Conservation (phyloP, 2,888 invertebrate species). For the Spodoptera exigua region DNA sequence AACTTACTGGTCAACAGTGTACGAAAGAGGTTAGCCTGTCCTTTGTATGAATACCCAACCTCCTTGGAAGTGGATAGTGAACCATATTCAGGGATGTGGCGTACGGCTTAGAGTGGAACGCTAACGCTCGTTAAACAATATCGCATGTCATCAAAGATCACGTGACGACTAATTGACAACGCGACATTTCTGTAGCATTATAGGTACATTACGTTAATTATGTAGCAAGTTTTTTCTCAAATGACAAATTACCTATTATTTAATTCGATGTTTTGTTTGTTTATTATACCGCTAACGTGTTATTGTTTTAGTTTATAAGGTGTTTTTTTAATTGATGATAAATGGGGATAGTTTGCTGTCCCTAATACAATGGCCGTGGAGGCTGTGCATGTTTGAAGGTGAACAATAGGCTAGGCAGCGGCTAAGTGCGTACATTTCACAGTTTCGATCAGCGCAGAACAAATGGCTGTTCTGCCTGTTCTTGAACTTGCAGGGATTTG, state of each 20-base stretch:
- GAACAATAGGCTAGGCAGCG: slow-evolving; percentile 41
- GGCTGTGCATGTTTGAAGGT: slow-evolving; percentile 20
- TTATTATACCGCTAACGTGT: slow-evolving; percentile 40
- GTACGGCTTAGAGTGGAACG: too few relatives aligned
- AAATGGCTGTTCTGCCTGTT: slow-evolving; percentile 6
- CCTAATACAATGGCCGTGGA: slow-evolving; percentile 30
- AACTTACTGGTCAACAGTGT: too few relatives aligned
- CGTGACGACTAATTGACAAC: slow-evolving; percentile 51
- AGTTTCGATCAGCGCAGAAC: slow-evolving; percentile 20
- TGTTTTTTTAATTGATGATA: slow-evolving; percentile 51
- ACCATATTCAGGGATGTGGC: too few relatives aligned
- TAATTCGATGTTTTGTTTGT: slow-evolving; percentile 30
- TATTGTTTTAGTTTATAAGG: slow-evolving; percentile 50
- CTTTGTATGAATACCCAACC: too few relatives aligned
- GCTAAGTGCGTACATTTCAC: slow-evolving; percentile 27
- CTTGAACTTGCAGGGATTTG: too few relatives aligned
- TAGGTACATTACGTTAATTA: slow-evolving; percentile 44
- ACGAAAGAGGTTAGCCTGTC: too few relatives aligned
- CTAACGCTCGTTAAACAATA: too few relatives aligned
- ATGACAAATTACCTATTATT: slow-evolving; percentile 52
- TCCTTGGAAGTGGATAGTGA: too few relatives aligned
- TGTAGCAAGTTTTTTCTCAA: slow-evolving; percentile 46
- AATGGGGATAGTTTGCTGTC: slow-evolving; percentile 28
- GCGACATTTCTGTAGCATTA: slow-evolving; percentile 43
- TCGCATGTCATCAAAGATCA: slow-evolving; percentile 49